Evolutionary conservation across 2,113 vertebrate genomes (phyloP).

Genomic region (Hypomesus transpacificus): DNA sequence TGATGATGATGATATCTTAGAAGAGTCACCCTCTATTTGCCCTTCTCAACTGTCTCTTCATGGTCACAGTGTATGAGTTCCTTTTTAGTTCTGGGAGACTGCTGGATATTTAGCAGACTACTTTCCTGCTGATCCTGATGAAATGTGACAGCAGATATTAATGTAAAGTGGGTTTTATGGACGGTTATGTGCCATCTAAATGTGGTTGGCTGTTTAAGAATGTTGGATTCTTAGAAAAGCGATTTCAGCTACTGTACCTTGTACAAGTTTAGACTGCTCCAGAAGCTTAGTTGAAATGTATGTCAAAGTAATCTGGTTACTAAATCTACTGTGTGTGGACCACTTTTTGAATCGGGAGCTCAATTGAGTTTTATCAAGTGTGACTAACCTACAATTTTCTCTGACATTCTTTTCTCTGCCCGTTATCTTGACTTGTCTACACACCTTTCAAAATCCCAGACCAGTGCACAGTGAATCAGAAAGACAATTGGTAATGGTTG

Average conservation of each 20-base stretch:
- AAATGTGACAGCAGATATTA: slow-evolving; percentile 44
- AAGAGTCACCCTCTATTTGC: neutral
- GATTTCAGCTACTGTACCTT: neutral
- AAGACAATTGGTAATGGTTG: slow-evolving; percentile 36
- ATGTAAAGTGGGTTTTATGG: slow-evolving; percentile 31
- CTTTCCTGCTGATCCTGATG: slow-evolving; percentile 37
- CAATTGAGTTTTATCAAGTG: too few species aligned
- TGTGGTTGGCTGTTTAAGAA: slow-evolving; percentile 17
- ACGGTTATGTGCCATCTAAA: slow-evolving; percentile 18
- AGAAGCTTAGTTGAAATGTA: too few species aligned
- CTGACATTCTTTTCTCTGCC: too few species aligned
- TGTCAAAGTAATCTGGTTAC: too few species aligned
- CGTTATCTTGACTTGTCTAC: too few species aligned
- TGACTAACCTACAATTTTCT: too few species aligned
- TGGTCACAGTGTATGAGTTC: slow-evolving; percentile 33
- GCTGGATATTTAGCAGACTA: slow-evolving; percentile 15
- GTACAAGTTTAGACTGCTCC: too few species aligned
- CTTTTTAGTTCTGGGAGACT: slow-evolving; percentile 5
- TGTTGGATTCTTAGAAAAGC: neutral
- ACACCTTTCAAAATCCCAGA: slow-evolving; percentile 29
- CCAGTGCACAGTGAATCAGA: slow-evolving; percentile 44
- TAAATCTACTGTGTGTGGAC: too few species aligned
- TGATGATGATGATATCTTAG: neutral
- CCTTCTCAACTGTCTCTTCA: slow-evolving; percentile 2
- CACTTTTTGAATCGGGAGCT: neutral